Evolutionary conservation across 2,797 vertebrate species (phyloP), one percentile per base, ranked within the genome.

Genomic region (Phoxinus dragarum): DNA sequence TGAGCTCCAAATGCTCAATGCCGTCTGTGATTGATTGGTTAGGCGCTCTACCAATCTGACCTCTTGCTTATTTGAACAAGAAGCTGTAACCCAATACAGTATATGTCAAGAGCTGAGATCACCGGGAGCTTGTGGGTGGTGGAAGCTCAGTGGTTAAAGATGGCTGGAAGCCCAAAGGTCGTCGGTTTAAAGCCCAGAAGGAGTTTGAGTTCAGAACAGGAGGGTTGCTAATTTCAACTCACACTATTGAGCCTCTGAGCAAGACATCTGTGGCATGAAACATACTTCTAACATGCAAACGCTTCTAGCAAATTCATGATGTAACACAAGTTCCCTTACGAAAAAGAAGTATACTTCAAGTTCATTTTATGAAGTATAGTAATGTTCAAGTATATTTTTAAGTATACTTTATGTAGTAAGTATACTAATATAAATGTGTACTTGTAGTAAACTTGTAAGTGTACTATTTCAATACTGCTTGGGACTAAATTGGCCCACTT

Each of bases 1-100:
- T 23, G 36, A 44, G 11, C 14, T 56, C 36, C 34, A 77, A 69
- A 78, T 2, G 19, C 17, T 68, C 4, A 69, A 6, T 49, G 10
- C 21, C 73, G 67, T 73, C 68, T 38, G 54, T 27, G 84, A 73
- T 34, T 64, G 84, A 64, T 85, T n/a, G 34, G 27, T 4, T 19
- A 23, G 31, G 16, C 1, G 5, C 23, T 82, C 44, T 40, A 82
- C 12, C 38, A 61, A 69, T 73, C 52, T 61, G 67, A 79, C 67
- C 76, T 64, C 67, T 38, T 64, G 67, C 34, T 69, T 87, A 61
- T 82, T 78, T 44, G 8, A 73, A 67, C 81, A 87, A 67, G 36
- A 9, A 87, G 44, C 47, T 36, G 64, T 38, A 84, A 84, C 38
- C 31, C 40, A 49, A 85, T 73, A 34, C 61, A 66, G 61, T 66